These are phyloP conservation scores for Antrozous pallidus DNA, from an alignment of 2,797 vertebrate species.

Conservation along the genomic window DNA sequence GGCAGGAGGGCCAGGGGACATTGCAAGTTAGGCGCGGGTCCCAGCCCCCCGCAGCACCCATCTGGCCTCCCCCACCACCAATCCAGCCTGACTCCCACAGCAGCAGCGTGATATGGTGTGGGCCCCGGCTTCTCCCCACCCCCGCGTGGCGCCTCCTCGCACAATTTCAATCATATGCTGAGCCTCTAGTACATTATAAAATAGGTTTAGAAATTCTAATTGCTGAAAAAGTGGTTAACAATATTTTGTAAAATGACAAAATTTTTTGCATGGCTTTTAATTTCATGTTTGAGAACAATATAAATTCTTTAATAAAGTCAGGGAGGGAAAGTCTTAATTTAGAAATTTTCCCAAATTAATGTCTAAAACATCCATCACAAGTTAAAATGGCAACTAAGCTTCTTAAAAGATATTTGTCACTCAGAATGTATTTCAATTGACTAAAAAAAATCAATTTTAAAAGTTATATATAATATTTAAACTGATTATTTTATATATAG, in stretches of 20 bases:
- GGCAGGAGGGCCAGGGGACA: no score
- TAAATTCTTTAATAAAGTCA: background rate
- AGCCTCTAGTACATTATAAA: background rate
- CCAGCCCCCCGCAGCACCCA: no score
- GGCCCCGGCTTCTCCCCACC: no score
- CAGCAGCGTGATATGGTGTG: no score
- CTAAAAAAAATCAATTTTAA: background rate
- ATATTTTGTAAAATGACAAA: background rate
- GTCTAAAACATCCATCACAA: background rate
- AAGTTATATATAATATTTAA: background rate
- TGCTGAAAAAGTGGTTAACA: background rate
- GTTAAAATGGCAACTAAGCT: constrained; percentile 33
- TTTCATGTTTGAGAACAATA: background rate
- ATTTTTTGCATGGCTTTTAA: background rate
- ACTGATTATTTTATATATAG: background rate
- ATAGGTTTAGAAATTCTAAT: background rate
- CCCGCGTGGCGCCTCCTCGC: no score
- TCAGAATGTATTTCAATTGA: background rate
- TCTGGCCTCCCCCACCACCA: no score
- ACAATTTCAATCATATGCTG: no score
- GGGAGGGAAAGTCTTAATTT: background rate
- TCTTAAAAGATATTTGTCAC: background rate
- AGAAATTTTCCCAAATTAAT: background rate
- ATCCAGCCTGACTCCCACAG: no score
- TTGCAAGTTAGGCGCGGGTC: no score